These are phyloP conservation scores for Teleiodes luculella DNA, from an alignment of 2,888 invertebrate species.

Conservation along the genomic window DNA sequence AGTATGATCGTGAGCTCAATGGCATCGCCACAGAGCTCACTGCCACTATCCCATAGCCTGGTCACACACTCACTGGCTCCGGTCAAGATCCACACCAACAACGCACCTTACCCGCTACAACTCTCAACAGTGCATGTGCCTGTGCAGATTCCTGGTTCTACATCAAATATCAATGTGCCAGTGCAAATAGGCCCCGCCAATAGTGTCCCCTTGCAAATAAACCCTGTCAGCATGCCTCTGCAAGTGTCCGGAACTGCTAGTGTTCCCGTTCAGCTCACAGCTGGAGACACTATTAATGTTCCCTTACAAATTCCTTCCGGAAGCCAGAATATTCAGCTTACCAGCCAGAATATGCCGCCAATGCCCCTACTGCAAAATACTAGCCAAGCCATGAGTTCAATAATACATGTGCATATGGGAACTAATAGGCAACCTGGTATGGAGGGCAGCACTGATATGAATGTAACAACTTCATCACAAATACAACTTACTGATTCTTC, in stretches of 20 bases:
- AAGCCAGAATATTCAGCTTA: constrained; percentile 60
- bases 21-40: constrained; percentile 67
- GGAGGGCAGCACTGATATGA: constrained; percentile 58
- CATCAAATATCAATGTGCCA: constrained; percentile 69
- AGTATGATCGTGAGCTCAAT: constrained; percentile 74
- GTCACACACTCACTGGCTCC: constrained; percentile 69
- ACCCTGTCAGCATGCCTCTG: constrained; percentile 66
- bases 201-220: constrained; percentile 61
- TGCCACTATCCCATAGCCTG: constrained; percentile 66
- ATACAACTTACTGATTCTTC: constrained; percentile 54
- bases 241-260: constrained; percentile 64
- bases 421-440: constrained; percentile 56
- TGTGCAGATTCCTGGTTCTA: constrained; percentile 69
- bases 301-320: constrained; percentile 61
- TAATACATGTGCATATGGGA: constrained; percentile 72
- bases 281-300: constrained; percentile 69
- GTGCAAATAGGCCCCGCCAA: constrained; percentile 62
- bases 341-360: constrained; percentile 54
- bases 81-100: constrained; percentile 65
- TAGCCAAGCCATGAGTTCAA: constrained; percentile 58
- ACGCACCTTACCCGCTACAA: constrained; percentile 62
- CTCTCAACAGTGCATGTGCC: constrained; percentile 72
- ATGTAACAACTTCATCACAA: constrained; percentile 54
- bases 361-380: constrained; percentile 65
- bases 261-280: constrained; percentile 66